These are phyloP conservation scores for Parazoanthus atlanticus DNA, from an alignment of 92 coral and sea anemone species.

Conservation along the genomic window DNA sequence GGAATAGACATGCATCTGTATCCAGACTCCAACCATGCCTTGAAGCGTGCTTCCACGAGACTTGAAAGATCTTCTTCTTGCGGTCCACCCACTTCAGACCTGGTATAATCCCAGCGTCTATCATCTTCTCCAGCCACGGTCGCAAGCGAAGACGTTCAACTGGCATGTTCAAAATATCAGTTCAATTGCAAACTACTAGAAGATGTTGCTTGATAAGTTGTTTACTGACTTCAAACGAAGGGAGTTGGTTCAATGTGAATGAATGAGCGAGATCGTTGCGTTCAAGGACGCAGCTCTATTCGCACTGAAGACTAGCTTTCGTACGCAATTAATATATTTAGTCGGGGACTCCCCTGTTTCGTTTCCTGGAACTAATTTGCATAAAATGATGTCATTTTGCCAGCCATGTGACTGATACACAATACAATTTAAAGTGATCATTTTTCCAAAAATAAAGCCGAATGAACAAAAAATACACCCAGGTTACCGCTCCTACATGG, in stretches of 20 bases:
- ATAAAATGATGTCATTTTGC: conserved; percentile 52
- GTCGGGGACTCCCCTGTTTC: conserved; percentile 63
- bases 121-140: conserved; percentile 86
- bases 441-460: conserved; percentile 22
- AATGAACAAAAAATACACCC: too few species aligned
- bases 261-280: neutral
- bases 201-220: neutral
- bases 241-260: neutral
- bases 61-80: conserved; percentile 76
- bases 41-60: conserved; percentile 98
- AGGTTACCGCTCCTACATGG: neutral
- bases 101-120: conserved; percentile 68
- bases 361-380: conserved; percentile 59
- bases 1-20: conserved; percentile 87
- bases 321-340: neutral
- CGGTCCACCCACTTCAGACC: conserved; percentile 92
- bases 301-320: neutral
- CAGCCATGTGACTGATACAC: conserved; percentile 7
- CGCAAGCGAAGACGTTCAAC: conserved; percentile 91
- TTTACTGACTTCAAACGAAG: neutral
- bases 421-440: neutral
- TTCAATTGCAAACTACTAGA: neutral
- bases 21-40: conserved; percentile 90
- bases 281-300: neutral
- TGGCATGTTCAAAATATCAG: conserved; percentile 68